Base-by-base conservation (phyloP, 2,113 vertebrate species). In the Crypturellus undulatus region DNA sequence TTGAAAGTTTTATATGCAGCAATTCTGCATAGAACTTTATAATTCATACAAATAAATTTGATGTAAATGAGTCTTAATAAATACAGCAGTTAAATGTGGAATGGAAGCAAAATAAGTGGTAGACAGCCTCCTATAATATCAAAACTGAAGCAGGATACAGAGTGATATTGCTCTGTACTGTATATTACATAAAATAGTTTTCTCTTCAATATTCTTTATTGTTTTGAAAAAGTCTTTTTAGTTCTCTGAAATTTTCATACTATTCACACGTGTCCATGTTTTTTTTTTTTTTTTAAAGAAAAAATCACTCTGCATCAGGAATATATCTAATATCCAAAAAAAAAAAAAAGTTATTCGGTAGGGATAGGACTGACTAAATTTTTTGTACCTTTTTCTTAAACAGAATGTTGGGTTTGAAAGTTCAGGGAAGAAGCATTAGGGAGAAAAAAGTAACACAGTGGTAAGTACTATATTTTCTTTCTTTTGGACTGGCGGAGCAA, bases 341-440 rank as follows among this genome's bases (percentile, higher is more conserved):
- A 38, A 38, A 38, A 22, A 4, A n/a, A 52, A 51, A 0, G 13
- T 87, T 82, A 18, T 47, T 42, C 12, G 10, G 5, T 51, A 70
- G 22, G 28, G 17, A 13, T 49, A 81, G 13, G 6, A 21, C 54
- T 94, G 36, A 89, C 69, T 42, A 42, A 96, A 89, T 60, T 56
- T 63, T 90, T 83, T 86, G 7, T 97, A 21, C 85, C 69, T 96
- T 94, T 97, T 8, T 67, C 85, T 97, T 95, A 60, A 79, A 85
- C 94, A 98, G 98, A 98, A 98, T 98, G 98, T 98, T 98, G 98
- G 75, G 97, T 97, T 96, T 92, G 97, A 96, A 94, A 97, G 93
- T 96, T 98, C 98, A 97, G 97, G 98, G 98, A 98, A 98, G 97
- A 97, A 98, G 96, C 95, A 98, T 85, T 96, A 97, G 97, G 96